A percentile compares a stretch with the other conserved stretches of the same genome.
Evolutionary conservation across 2,888 invertebrate genomes (phyloP).

Genomic region (Pandemis cinnamomeana): DNA sequence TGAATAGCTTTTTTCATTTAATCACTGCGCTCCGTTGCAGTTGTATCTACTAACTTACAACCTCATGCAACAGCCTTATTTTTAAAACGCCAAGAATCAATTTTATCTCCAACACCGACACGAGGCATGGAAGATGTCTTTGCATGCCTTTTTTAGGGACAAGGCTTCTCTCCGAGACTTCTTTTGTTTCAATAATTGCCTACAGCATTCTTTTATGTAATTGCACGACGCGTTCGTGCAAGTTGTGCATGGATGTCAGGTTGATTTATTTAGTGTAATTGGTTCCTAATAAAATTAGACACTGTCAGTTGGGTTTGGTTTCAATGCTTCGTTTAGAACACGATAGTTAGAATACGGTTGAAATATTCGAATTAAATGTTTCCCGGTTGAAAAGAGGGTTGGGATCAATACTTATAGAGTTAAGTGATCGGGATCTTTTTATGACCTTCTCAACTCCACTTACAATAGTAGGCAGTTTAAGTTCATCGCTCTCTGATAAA

Average conservation of each 20-base stretch:
- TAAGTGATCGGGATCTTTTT: too few species aligned
- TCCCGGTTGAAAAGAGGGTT: too few species aligned
- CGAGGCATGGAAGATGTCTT: constrained; percentile 4
- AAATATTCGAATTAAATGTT: neutral
- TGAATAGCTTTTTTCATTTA: constrained; percentile 19
- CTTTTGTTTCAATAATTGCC: constrained; percentile 40
- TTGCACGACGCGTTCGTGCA: constrained; percentile 19
- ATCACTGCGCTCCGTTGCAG: constrained; percentile 64
- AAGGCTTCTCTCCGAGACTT: constrained; percentile 23
- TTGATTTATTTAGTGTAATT: constrained; percentile 19
- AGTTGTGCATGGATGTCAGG: constrained; percentile 3
- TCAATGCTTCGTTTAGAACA: neutral
- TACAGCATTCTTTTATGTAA: constrained; percentile 24
- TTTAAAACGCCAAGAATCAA: constrained; percentile 8
- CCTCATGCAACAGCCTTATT: neutral
- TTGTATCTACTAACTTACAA: constrained; percentile 53
- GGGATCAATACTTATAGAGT: too few species aligned
- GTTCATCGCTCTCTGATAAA: too few species aligned
- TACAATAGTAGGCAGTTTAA: too few species aligned
- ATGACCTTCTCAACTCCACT: too few species aligned
- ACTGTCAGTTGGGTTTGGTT: neutral
- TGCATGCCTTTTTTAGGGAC: constrained; percentile 35
- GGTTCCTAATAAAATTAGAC: neutral
- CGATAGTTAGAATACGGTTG: neutral
- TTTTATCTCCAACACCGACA: neutral